Conservation (phyloP, 2,888 invertebrate species). For the Drosophila nigricruria region DNA sequence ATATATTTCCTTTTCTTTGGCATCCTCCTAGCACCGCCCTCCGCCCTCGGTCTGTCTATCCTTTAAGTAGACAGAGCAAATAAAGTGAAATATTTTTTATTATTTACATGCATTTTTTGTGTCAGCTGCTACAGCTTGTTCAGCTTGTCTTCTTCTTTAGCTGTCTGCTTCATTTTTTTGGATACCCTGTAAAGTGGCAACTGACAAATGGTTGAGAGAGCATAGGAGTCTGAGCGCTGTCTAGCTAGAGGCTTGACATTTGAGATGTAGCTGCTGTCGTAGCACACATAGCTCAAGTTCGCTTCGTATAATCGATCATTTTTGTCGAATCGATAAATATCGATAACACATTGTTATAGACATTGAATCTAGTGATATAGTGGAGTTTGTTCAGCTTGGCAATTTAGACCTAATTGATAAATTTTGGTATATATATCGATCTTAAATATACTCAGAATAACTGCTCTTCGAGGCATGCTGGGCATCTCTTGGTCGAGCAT, state of each 20-base stretch:
- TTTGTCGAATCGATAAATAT: neutral
- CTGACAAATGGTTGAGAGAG: neutral
- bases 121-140: conserved; percentile 41
- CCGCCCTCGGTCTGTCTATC: conserved; percentile 26
- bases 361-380: neutral
- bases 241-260: neutral
- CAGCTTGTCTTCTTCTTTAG: conserved; percentile 1
- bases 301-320: neutral
- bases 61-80: conserved; percentile 60
- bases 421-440: too few species aligned
- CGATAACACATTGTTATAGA: neutral
- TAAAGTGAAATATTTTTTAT: conserved; percentile 68
- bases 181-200: conserved; percentile 3
- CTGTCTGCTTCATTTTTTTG: neutral
- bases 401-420: too few species aligned
- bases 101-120: conserved; percentile 60
- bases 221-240: neutral
- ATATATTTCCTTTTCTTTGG: conserved; percentile 2
- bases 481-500: neutral
- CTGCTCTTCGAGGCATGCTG: too few species aligned
- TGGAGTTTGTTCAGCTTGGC: too few species aligned
- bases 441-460: too few species aligned
- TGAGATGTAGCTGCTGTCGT: neutral
- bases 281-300: too few species aligned
- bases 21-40: neutral